These are phyloP conservation scores for Catostylus mosaicus DNA, from an alignment of 30 jellyfish, hydroid and myxozoan genomes.

Conservation along the genomic window DNA sequence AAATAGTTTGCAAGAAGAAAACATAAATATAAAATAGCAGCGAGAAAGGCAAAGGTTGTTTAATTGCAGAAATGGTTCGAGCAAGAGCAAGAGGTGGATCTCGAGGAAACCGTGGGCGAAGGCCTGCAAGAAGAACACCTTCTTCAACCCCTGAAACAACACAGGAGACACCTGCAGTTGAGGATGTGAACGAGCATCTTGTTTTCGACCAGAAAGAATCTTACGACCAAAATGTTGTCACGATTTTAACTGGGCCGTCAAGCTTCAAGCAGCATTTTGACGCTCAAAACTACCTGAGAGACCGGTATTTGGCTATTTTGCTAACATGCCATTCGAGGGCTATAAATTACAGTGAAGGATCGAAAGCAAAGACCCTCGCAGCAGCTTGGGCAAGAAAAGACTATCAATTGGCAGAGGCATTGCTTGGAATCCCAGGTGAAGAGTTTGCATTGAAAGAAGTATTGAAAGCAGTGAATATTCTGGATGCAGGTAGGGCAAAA, in stretches of 20 bases:
- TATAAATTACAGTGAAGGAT: slow-evolving; percentile 21
- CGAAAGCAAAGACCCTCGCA: slow-evolving; percentile 61
- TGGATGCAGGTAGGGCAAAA: slow-evolving; percentile 53
- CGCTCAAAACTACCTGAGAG: slow-evolving; percentile 29
- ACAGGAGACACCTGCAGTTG: neutral
- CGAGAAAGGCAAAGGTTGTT: neutral
- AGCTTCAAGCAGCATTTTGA: slow-evolving; percentile 54
- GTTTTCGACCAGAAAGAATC: slow-evolving; percentile 3
- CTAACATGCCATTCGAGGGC: slow-evolving; percentile 8
- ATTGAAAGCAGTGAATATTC: slow-evolving; percentile 46
- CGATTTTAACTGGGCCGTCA: slow-evolving; percentile 23
- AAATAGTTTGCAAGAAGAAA: neutral
- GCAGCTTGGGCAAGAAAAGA: slow-evolving; percentile 80
- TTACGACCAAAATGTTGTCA: slow-evolving; percentile 12
- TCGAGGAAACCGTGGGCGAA: neutral
- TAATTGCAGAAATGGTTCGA: neutral
- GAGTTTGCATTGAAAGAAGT: slow-evolving; percentile 68
- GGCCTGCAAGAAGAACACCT: no score
- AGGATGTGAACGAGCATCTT: neutral
- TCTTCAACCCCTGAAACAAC: neutral
- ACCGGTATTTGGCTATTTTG: slow-evolving; percentile 60
- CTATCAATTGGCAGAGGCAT: slow-evolving; percentile 34
- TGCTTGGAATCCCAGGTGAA: slow-evolving; percentile 57
- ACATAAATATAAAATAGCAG: neutral
- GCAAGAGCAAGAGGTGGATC: neutral